These are phyloP conservation scores for Drosophila dives DNA, from an alignment of 2,888 invertebrate species.

Conservation along the genomic window DNA sequence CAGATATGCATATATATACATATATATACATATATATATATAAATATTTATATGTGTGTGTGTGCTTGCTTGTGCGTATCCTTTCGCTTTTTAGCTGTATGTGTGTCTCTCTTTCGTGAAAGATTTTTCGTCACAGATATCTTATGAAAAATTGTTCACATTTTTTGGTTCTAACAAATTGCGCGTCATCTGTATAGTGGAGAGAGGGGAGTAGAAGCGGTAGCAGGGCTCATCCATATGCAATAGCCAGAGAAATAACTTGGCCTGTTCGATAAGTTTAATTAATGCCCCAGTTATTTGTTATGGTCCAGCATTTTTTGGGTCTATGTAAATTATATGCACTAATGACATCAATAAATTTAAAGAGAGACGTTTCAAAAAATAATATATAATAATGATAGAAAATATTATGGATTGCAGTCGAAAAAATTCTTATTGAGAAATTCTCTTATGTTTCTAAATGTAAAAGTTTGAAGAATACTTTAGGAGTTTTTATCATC, in stretches of 20 bases:
- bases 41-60: constrained; percentile 10
- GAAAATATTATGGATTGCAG: background rate
- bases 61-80: constrained; percentile 37
- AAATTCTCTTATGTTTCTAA: background rate
- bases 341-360: constrained; percentile 56
- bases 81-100: constrained; percentile 39
- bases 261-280: constrained; percentile 52
- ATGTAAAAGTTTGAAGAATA: background rate
- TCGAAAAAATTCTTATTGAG: background rate
- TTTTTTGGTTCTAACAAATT: constrained; percentile 51
- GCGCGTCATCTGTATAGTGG: constrained; percentile 31
- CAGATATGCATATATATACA: constrained; percentile 1
- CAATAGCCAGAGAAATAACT: constrained; percentile 12
- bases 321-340: constrained; percentile 33
- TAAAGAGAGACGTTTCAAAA: background rate
- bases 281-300: constrained; percentile 59
- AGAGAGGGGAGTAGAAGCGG: background rate
- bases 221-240: constrained; percentile 24
- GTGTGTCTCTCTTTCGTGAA: constrained; percentile 9
- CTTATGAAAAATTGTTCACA: constrained; percentile 60
- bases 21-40: background rate
- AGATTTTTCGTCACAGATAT: constrained; percentile 59
- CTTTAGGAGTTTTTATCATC: background rate
- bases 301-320: constrained; percentile 27
- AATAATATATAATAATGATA: background rate